These are phyloP conservation scores for Catharus bicknelli DNA, from an alignment of 2,113 vertebrate genomes.

Conservation along the genomic window DNA sequence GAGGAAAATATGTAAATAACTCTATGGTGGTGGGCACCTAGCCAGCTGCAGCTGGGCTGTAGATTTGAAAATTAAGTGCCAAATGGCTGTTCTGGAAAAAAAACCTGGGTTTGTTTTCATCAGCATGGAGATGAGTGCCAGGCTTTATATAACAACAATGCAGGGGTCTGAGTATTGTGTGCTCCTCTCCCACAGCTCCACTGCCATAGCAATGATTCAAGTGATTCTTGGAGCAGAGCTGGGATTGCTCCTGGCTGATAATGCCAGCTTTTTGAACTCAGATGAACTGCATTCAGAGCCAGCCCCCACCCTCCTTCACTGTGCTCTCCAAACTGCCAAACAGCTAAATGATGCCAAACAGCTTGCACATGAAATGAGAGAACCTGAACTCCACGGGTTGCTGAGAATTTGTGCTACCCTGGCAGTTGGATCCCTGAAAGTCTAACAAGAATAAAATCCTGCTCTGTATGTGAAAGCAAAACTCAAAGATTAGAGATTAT, in stretches of 20 bases:
- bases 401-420: not conserved
- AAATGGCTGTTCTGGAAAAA: constrained; percentile 4
- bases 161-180: accelerated
- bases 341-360: not conserved
- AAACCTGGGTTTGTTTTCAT: not conserved
- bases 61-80: constrained; percentile 18
- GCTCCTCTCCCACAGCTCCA: not conserved
- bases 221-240: not conserved
- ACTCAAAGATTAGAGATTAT: not conserved
- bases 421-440: not conserved
- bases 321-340: not conserved
- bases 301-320: not conserved
- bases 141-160: not conserved
- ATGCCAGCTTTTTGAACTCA: accelerated
- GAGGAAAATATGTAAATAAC: not conserved
- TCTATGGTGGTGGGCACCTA: not conserved
- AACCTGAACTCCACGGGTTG: accelerated
- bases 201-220: accelerated
- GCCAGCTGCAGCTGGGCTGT: not conserved
- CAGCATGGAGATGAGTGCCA: not conserved
- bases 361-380: not conserved
- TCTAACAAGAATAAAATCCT: not conserved
- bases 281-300: not conserved
- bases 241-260: not conserved
- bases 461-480: not conserved